Evolutionary conservation across 2,888 invertebrate species (phyloP), one percentile per base, ranked within the genome.

Genomic region (Xylota sylvarum): DNA sequence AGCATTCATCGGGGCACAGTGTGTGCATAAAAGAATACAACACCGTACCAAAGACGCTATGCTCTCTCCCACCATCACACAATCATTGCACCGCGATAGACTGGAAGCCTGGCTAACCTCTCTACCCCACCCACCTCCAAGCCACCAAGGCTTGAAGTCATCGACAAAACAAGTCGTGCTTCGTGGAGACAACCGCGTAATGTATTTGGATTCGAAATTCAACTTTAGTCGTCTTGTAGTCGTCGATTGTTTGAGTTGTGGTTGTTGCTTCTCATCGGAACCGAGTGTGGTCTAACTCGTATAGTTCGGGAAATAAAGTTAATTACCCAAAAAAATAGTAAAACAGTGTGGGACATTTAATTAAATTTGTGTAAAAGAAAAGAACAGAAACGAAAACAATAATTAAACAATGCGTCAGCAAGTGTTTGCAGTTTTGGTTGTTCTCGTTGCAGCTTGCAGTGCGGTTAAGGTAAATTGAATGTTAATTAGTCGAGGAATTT

Each of bases 391-490:
- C 14, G 23, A 23, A 23, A 72, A 58, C 12, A 40, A 32, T 32
- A 35, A 43, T 35, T 0, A 48, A 35, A 81, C 19, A 7, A 90
- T 90, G 90, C 88, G 55, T 88, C 89, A 88, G 50, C 89, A 88
- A 79, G 60, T 88, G 35, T 83, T 89, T 79, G 89, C 88, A 87
- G 88, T 91, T 82, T 69, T 90, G 64, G 88, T 90, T 78, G 89
- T 88, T 55, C 83, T 90, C 74, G 80, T 90, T 76, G 89, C 89
- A 80, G 88, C 88, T 67, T 88, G 89, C 77, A 89, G 85, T 88
- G 89, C 89, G 48, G 86, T 89, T 62, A 90, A 90, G 90, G 90
- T 90, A 89, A 90, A 50, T 83, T 3, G 72, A 5, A 67, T 17
- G 30, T 48, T 32, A 12, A 37, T 12, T 37, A 62, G 32, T 32